A percentile compares a stretch with the other conserved stretches of the same genome.
These are phyloP conservation scores for Drosophila elegans DNA, from an alignment of 1,140 invertebrate species.

Conservation along the genomic window DNA sequence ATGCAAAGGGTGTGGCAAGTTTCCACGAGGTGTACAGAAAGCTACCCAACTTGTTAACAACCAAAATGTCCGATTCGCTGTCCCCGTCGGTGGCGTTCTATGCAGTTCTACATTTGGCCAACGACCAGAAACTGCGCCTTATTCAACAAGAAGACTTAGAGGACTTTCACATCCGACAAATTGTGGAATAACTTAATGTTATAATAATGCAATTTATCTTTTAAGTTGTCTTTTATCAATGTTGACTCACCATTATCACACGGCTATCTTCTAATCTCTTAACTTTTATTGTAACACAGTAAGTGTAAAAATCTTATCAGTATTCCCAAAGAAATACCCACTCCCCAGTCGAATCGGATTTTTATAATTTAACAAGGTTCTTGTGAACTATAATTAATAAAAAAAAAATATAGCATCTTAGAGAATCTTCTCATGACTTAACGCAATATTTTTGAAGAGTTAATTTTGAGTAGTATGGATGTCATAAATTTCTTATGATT, in stretches of 20 bases:
- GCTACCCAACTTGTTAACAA: slow-evolving; percentile 86
- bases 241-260: neutral
- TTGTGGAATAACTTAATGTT: slow-evolving; percentile 35
- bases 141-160: slow-evolving; percentile 69
- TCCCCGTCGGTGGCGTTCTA: slow-evolving; percentile 90
- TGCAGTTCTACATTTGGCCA: slow-evolving; percentile 90
- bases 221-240: neutral
- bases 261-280: slow-evolving; percentile 7
- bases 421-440: neutral
- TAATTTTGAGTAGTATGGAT: no score
- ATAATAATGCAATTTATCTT: neutral
- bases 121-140: slow-evolving; percentile 87
- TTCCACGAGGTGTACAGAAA: slow-evolving; percentile 86
- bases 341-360: slow-evolving; percentile 9
- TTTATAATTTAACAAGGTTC: neutral
- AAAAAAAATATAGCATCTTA: neutral
- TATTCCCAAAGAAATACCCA: slow-evolving; percentile 30
- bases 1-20: slow-evolving; percentile 62
- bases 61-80: slow-evolving; percentile 87
- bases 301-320: slow-evolving; percentile 20
- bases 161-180: slow-evolving; percentile 78
- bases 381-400: neutral
- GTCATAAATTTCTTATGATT: no score
- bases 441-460: no score
- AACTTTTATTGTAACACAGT: neutral